Conservation (phyloP, 2,888 invertebrate species). For the Opisthograptis luteolata region DNA sequence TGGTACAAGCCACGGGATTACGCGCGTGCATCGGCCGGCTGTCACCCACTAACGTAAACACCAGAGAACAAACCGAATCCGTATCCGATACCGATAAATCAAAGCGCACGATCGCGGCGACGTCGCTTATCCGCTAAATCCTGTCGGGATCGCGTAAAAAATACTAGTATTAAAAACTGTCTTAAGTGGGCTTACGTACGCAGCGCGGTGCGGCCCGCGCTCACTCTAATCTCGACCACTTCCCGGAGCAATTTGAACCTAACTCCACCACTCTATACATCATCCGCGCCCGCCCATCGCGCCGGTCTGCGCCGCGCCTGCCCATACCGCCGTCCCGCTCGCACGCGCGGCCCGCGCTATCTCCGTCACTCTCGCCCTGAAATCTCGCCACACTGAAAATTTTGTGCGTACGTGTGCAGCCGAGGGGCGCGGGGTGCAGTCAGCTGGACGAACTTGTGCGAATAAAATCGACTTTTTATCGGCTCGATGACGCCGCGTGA, state of each 20-base stretch:
- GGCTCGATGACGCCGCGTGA: constrained; percentile 81
- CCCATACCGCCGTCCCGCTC: constrained; percentile 61
- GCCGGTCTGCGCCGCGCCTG: constrained; percentile 58
- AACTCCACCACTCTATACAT: constrained; percentile 90
- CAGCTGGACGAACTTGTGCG: constrained; percentile 84
- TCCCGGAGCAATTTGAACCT: constrained; percentile 90
- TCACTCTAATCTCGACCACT: constrained; percentile 89
- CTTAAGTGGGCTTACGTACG: constrained; percentile 88
- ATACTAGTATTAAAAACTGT: constrained; percentile 90
- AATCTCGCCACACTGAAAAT: constrained; percentile 77
- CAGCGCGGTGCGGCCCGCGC: constrained; percentile 86
- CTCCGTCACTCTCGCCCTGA: constrained; percentile 62
- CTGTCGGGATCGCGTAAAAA: constrained; percentile 84
- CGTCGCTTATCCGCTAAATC: constrained; percentile 83
- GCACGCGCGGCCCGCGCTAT: constrained; percentile 34
- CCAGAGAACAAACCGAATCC: constrained; percentile 74
- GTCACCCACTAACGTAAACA: constrained; percentile 80
- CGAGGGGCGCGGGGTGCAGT: constrained; percentile 69
- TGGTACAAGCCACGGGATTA: constrained; percentile 79
- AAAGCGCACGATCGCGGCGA: constrained; percentile 81
- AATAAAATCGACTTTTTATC: constrained; percentile 84
- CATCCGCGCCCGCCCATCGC: constrained; percentile 85
- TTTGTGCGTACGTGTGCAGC: constrained; percentile 62
- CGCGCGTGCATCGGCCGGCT: constrained; percentile 68
- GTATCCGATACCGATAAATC: constrained; percentile 83